A percentile compares a stretch with the other conserved stretches of the same genome.
phyloP scores from a whole-genome alignment of 2,797 vertebrate species.

The Fistularia tabacaria region DNA sequence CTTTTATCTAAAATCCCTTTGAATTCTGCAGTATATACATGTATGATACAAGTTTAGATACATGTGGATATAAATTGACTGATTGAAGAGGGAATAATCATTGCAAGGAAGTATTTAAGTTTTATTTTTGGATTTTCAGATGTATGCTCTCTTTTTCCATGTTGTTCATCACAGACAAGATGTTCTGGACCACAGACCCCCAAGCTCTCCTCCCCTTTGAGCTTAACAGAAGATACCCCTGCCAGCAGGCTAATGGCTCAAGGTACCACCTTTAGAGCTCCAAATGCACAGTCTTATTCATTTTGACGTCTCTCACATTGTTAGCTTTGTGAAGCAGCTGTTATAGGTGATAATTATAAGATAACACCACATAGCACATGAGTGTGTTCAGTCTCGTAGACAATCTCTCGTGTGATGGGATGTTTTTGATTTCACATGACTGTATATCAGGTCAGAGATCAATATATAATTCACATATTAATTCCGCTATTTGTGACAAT shows the following conservation, averaged over 20 bases:
- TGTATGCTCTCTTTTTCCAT: conserved; percentile 15
- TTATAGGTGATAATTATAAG: conserved; percentile 2
- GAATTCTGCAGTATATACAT: no score
- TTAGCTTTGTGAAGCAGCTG: conserved; percentile 13
- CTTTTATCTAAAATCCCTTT: conserved; percentile 10
- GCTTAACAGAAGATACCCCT: conserved; percentile 64
- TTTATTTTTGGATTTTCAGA: no score
- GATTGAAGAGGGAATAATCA: no score
- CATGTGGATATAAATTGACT: no score
- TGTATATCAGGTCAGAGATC: neutral
- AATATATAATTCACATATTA: no score
- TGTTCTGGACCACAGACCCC: conserved; percentile 63
- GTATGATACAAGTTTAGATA: no score
- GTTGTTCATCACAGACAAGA: conserved; percentile 65
- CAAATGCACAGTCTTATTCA: neutral
- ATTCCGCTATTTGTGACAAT: no score
- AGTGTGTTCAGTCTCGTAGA: conserved; percentile 22
- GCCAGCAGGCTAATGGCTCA: conserved; percentile 79
- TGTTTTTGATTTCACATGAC: conserved; percentile 18
- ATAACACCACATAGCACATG: no score
- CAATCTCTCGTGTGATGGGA: conserved; percentile 1
- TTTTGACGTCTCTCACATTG: no score
- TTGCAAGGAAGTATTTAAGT: no score
- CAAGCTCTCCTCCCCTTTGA: conserved; percentile 35
- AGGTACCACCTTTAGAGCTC: conserved; percentile 69